Conservation (phyloP, 2,888 invertebrate species). For the Patella ulyssiponensis region DNA sequence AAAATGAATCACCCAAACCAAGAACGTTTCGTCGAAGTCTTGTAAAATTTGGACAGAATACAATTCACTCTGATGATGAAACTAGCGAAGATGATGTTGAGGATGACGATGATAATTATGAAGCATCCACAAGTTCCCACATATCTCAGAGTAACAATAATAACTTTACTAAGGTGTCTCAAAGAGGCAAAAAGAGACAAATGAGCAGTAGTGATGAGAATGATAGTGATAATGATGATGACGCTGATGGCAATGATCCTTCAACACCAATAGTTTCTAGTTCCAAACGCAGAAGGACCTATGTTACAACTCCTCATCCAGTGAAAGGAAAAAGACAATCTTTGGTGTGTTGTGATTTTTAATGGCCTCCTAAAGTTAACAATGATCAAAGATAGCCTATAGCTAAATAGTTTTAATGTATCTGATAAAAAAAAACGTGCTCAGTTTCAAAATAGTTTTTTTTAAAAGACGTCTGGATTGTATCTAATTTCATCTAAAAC, state of each 20-base stretch:
- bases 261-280: neutral
- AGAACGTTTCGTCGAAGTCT: neutral
- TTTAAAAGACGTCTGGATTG: no score
- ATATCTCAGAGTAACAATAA: neutral
- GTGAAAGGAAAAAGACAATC: neutral
- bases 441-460: no score
- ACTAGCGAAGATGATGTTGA: neutral
- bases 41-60: neutral
- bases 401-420: no score
- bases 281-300: neutral
- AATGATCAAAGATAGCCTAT: no score
- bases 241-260: neutral
- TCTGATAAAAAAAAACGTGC: no score
- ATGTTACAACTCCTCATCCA: neutral
- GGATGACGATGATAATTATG: neutral
- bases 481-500: no score
- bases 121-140: neutral
- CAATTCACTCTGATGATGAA: neutral
- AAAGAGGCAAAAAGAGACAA: neutral
- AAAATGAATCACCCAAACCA: neutral
- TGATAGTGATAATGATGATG: slow-evolving; percentile 2
- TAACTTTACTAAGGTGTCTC: neutral
- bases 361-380: no score
- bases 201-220: neutral
- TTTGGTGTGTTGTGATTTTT: neutral